Evolutionary conservation across 2,113 vertebrate genomes (phyloP).

Genomic region (Apteryx owenii): DNA sequence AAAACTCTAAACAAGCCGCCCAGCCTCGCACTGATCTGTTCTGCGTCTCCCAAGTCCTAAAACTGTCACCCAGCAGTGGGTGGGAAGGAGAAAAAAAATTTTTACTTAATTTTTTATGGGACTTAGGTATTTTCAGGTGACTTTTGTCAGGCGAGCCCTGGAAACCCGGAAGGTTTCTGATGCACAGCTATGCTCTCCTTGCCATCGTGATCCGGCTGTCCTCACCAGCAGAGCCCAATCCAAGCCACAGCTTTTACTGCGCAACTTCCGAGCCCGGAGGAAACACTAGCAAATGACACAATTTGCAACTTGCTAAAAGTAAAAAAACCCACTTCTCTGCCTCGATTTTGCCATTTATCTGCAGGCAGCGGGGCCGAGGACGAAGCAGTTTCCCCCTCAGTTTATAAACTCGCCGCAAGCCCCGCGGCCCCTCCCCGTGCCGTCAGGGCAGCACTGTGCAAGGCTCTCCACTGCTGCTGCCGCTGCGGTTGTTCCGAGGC

Average conservation of each 20-base stretch:
- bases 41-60: background rate
- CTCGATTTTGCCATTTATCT: background rate
- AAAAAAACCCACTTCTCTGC: background rate
- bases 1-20: background rate
- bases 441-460: background rate
- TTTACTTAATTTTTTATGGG: background rate
- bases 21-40: background rate
- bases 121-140: background rate
- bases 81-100: background rate
- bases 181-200: background rate
- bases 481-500: background rate
- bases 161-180: background rate
- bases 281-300: background rate
- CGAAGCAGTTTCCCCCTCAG: background rate
- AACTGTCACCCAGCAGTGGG: background rate
- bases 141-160: background rate
- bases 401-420: background rate
- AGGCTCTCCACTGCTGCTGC: accelerated
- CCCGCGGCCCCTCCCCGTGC: background rate
- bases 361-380: background rate
- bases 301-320: background rate
- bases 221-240: background rate
- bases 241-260: background rate
- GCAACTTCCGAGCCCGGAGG: background rate
- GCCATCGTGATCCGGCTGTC: too few species aligned